Evolutionary conservation across 2,113 vertebrate species (phyloP), one percentile per base, ranked within the genome.

Genomic region (Callopanchax toddi): DNA sequence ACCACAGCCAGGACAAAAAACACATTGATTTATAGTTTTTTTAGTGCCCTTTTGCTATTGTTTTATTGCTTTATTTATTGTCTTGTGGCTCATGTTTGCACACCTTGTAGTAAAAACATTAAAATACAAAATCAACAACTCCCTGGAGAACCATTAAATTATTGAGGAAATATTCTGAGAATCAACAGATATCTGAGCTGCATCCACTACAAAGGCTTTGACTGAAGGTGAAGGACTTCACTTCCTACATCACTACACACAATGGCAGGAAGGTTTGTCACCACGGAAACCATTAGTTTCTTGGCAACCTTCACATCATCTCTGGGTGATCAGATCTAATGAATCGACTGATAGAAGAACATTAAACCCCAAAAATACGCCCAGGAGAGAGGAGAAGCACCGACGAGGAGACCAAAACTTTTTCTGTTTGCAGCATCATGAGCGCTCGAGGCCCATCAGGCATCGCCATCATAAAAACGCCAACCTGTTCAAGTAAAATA

Each of bases 271-370:
- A 91, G 87, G 82, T 89, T 71, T 71, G 73, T 96, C 91, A 89
- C 95, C 92, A 91, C 89, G 90, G 95, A 94, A 96, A 97, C 95
- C 91, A 93, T 94, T 93, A 91, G 93, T 95, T 95, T 93, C 95
- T 93, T 94, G 90, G 95, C 93, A 93, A 96, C 95, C 85, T 91
- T 87, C 92, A 92, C 91, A 94, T 95, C 93, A 91, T 91, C 91
- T 92, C 87, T 70, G 34, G 72, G 44, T 61, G 90, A 90, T 94
- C 77, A 72, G 93, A 94, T 93, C 91, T 93, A 93, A 95, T 93
- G 93, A 94, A 89, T 67, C 86, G 57, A 79, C 84, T 90, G 90
- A 91, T 89, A 87, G 39, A 52, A 29, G 39, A 44, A 60, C 50
- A 20, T 23, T 44, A 2, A 15, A 11, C 57, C 17, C 2, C 18